Evolutionary conservation across 2,797 vertebrate species (phyloP), one percentile per base, ranked within the genome.

Genomic region (Columba guinea): DNA sequence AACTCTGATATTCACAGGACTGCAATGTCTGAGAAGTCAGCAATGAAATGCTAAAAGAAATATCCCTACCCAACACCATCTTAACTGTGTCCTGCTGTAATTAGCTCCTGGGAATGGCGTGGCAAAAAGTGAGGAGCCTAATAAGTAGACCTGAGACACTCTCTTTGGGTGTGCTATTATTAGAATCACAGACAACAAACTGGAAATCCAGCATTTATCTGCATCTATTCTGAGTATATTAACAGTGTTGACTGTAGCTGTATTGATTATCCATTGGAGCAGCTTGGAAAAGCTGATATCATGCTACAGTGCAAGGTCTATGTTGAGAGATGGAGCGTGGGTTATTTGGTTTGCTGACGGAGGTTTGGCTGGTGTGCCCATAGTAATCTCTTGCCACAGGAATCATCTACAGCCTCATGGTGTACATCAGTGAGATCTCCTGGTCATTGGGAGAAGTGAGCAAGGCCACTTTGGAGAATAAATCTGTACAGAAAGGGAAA

Each of bases 151-250:
- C 71, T 39, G 46, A 94, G 79, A 81, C 28, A 7, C 41, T 71
- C 15, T 83, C 53, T 85, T 85, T 62, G 62, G 24, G 35, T 92
- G 30, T 76, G 73, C 89, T 94, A 69, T 95, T 93, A 84, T 88
- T 94, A 90, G 95, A 92, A 76, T 69, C 67, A 34, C 80, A 73
- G 74, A 37, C 58, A 74, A 81, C 53, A 69, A n/a, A 81, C 32
- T 89, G 76, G 91, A 94, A 95, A 92, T 69, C 85, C 59, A 81
- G 83, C 76, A 56, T 88, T 90, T 94, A 79, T 86, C 94, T 93
- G 85, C 85, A 94, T 78, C 73, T 85, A 39, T 94, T 92, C 86
- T 46, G 52, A 89, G 80, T 77, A 49, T 89, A 67, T 84, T 67
- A 48, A 22, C 81, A 83, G 58, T 89, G 79, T 80, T 94, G 87